Conservation (phyloP, 2,888 invertebrate species). For the Caenorhabditis japonica region DNA sequence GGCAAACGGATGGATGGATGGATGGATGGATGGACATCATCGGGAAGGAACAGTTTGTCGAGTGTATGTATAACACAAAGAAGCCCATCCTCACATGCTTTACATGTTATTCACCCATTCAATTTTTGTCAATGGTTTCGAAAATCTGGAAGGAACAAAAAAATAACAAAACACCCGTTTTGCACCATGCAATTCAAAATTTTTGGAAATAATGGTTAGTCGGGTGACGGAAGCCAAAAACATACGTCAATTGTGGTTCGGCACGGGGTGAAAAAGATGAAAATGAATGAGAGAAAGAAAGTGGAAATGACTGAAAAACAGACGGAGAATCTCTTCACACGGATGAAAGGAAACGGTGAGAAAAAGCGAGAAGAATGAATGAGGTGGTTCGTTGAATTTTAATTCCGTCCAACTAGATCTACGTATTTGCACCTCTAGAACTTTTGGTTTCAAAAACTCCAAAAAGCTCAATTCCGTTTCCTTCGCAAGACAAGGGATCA, state of each 20-base stretch:
- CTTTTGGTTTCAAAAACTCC: too few species aligned
- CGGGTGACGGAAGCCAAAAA: conserved; percentile 37
- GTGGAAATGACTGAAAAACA: conserved; percentile 21
- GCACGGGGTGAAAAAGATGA: conserved; percentile 3
- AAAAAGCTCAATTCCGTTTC: too few species aligned
- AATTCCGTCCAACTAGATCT: background rate
- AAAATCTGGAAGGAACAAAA: too few species aligned
- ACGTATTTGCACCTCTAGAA: too few species aligned
- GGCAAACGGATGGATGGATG: background rate
- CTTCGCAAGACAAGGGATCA: too few species aligned
- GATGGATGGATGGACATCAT: too few species aligned
- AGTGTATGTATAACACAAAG: conserved; percentile 13
- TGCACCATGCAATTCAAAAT: conserved; percentile 40
- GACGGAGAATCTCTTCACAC: conserved; percentile 6
- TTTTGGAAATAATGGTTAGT: conserved; percentile 17
- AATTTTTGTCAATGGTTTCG: too few species aligned
- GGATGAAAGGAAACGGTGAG: background rate
- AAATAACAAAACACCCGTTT: conserved; percentile 37
- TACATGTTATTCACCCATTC: conserved; percentile 14
- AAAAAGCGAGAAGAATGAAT: background rate
- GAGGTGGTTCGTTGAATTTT: background rate
- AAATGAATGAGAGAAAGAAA: conserved; percentile 17
- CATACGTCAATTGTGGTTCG: conserved; percentile 43
- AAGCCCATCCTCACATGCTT: conserved; percentile 11
- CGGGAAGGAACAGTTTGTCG: conserved; percentile 2